Evolutionary conservation across 2,888 invertebrate species (phyloP).

Genomic region (Diadegma fenestrale): DNA sequence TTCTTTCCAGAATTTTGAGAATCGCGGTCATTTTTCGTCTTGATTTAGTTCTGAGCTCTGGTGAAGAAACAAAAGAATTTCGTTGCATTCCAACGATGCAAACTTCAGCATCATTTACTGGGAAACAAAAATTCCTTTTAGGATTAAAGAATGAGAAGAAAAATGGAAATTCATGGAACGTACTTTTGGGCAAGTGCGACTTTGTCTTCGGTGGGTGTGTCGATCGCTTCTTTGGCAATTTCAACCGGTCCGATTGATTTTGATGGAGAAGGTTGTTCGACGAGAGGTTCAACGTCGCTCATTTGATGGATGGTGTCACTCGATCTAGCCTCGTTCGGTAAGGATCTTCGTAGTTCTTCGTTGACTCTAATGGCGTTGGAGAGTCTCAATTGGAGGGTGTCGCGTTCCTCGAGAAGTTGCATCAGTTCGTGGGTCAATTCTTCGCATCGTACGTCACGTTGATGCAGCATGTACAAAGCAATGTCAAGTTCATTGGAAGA

Average conservation of each 20-base stretch:
- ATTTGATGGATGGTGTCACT: slow-evolving; percentile 44
- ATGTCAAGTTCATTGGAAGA: slow-evolving; percentile 89
- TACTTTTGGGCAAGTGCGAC: slow-evolving; percentile 83
- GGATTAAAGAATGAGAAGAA: neutral
- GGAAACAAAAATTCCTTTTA: neutral
- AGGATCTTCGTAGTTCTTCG: slow-evolving; percentile 86
- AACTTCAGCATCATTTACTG: too few relatives aligned
- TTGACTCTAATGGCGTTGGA: slow-evolving; percentile 92
- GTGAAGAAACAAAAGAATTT: too few relatives aligned
- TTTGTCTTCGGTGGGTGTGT: slow-evolving; percentile 78
- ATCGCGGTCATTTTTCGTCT: too few relatives aligned
- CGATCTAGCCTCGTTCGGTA: slow-evolving; percentile 32
- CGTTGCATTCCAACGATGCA: too few relatives aligned
- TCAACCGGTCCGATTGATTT: slow-evolving; percentile 80
- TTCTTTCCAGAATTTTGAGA: too few relatives aligned
- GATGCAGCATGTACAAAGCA: slow-evolving; percentile 94
- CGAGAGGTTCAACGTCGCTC: slow-evolving; percentile 67
- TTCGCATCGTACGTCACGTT: slow-evolving; percentile 94
- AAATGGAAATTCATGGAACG: slow-evolving; percentile 59
- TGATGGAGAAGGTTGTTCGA: slow-evolving; percentile 79
- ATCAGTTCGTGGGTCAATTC: slow-evolving; percentile 94
- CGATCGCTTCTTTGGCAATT: slow-evolving; percentile 82
- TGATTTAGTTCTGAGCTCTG: too few relatives aligned
- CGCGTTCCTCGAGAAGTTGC: slow-evolving; percentile 93
- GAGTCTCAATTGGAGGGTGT: slow-evolving; percentile 92